These are phyloP conservation scores for Leptonema lineaticorne DNA, from an alignment of 1,140 invertebrate genomes.

Conservation along the genomic window DNA sequence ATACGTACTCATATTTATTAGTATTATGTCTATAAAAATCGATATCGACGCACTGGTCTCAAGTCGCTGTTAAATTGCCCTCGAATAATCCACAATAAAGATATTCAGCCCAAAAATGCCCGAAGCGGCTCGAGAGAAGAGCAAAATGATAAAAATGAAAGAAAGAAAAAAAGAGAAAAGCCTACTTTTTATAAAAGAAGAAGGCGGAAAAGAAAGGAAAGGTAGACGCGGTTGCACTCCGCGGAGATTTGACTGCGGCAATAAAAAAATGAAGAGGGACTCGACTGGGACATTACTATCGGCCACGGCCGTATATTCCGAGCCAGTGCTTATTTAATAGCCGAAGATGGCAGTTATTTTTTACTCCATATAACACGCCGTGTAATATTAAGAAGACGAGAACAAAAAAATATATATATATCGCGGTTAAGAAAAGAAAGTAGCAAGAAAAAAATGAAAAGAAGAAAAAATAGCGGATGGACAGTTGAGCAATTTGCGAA, in stretches of 20 bases:
- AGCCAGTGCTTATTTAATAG: constrained; percentile 26
- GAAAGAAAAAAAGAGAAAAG: too few species aligned
- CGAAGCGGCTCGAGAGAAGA: not conserved
- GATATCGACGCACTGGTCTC: not conserved
- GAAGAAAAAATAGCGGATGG: not conserved
- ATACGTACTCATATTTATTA: too few species aligned
- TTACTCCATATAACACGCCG: constrained; percentile 18
- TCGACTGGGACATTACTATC: not conserved
- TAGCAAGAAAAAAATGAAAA: not conserved
- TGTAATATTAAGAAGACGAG: not conserved
- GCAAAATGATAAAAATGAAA: not conserved
- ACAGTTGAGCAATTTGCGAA: not conserved
- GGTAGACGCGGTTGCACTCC: constrained; percentile 25
- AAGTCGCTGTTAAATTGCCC: constrained; percentile 22
- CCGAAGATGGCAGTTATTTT: constrained; percentile 27
- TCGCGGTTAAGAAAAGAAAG: not conserved
- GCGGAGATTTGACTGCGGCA: constrained; percentile 10
- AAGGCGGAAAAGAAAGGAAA: too few species aligned
- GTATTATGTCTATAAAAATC: too few species aligned
- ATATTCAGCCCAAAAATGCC: constrained; percentile 24
- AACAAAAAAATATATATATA: not conserved
- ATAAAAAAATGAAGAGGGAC: constrained; percentile 25
- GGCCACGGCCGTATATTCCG: constrained; percentile 13
- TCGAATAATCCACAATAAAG: constrained; percentile 31
- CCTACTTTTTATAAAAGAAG: too few species aligned